Evolutionary conservation across 2,888 invertebrate species (phyloP), one percentile per base, ranked within the genome.

Genomic region (Platyscelio sp.): DNA sequence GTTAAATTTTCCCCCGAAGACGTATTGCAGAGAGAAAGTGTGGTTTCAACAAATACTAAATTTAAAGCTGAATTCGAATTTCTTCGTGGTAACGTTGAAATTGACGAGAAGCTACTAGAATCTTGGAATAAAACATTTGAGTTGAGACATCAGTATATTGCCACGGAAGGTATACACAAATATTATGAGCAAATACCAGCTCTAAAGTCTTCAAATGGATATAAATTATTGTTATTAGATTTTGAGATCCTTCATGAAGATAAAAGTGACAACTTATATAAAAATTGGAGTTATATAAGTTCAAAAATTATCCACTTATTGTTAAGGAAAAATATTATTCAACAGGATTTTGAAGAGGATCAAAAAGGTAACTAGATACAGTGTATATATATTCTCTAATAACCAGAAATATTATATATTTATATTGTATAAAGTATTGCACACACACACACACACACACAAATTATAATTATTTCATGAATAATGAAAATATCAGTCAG

Each of bases 61-160:
- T 43, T 43, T 13, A 27, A 65, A 43, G 7, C 27, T 5, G 26
- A 24, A 38, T 46, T 26, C n/a, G 20, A 65, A 46, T 65, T 18
- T 20, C 46, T 65, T n/a, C 43, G 65, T 9, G 46, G 27, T 7
- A 65, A 65, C 20, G 65, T 65, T 9, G 65, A 65, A n/a, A 46
- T 65, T 18, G 38, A 43, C 9, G 26, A 26, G 7, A 43, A 65
- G 33, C 13, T 65, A 27, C 27, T 2, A 11, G 7, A 22, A 20
- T 26, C 3, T 18, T 65, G 65, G 61, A 3, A 24, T 6, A 4
- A 65, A 20, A 46, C 11, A 20, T 46, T 46, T 46, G 27, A 46
- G 7, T 18, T n/a, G 3, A 24, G 65, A 65, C 65, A 29, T 13
- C 9, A 65, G 27, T 65, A 65, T 65, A 2, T 65, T 6, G 38